phyloP scores from a whole-genome alignment of 2,888 invertebrate genomes.

The Spodoptera picta region DNA sequence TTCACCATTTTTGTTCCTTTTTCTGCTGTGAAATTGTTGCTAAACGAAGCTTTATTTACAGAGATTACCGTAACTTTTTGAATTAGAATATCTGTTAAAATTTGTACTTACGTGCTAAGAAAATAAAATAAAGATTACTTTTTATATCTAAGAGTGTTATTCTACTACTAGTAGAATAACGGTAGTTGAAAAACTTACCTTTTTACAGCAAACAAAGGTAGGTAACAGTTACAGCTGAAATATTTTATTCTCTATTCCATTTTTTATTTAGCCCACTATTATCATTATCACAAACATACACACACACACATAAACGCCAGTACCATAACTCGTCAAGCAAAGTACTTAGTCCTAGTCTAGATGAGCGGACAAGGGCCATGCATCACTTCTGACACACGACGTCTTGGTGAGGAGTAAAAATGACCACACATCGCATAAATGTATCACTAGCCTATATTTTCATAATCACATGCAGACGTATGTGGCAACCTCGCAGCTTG shows the following conservation, averaged over 20 bases:
- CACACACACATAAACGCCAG: constrained; percentile 62
- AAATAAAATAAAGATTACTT: too few species aligned
- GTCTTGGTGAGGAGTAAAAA: constrained; percentile 75
- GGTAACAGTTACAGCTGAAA: too few species aligned
- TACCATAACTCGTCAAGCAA: constrained; percentile 70
- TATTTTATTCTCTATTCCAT: neutral
- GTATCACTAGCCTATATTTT: constrained; percentile 59
- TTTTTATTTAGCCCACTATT: neutral
- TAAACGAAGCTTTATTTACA: constrained; percentile 17
- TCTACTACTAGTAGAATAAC: too few species aligned
- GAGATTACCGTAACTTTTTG: constrained; percentile 7
- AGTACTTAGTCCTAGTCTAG: constrained; percentile 78
- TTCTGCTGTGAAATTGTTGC: constrained; percentile 53
- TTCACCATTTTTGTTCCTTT: constrained; percentile 52
- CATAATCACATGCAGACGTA: constrained; percentile 53
- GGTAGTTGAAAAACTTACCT: too few species aligned
- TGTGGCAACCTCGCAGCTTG: constrained; percentile 3
- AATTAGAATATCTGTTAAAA: neutral
- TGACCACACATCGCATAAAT: constrained; percentile 62
- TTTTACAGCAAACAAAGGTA: too few species aligned
- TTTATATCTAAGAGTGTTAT: too few species aligned
- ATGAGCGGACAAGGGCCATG: constrained; percentile 76
- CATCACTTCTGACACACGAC: constrained; percentile 73
- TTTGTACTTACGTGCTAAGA: neutral
- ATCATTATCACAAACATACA: constrained; percentile 52